These are phyloP conservation scores for Globicephala melas DNA, from an alignment of 2,113 vertebrate species.

Conservation along the genomic window DNA sequence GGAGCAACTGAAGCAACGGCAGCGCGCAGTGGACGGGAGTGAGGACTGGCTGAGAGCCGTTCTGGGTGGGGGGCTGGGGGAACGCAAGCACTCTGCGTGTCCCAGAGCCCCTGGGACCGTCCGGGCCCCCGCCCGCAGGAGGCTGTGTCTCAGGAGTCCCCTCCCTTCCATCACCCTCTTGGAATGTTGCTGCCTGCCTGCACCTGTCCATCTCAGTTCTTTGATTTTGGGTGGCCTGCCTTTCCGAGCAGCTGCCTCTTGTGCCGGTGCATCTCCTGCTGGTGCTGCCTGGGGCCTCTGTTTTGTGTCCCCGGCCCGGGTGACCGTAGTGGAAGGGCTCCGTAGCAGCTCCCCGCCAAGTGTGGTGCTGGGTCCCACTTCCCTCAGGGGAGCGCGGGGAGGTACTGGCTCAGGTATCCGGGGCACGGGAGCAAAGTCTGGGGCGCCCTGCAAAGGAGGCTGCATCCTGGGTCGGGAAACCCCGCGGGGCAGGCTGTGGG, in stretches of 20 bases:
- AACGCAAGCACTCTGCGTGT: not conserved
- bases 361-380: too few relatives aligned
- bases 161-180: rapidly evolving
- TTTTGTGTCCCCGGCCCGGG: rapidly evolving
- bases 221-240: not conserved
- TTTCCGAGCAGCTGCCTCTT: not conserved
- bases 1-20: not conserved
- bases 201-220: not conserved
- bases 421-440: not conserved
- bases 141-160: not conserved
- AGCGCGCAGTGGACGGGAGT: not conserved
- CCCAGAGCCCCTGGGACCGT: not conserved
- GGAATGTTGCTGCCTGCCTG: not conserved
- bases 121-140: not conserved
- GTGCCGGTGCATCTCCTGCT: rapidly evolving
- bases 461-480: rapidly evolving
- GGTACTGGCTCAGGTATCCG: not conserved
- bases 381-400: too few relatives aligned
- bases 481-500: rapidly evolving
- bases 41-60: not conserved
- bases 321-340: too few relatives aligned
- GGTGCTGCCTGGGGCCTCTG: rapidly evolving
- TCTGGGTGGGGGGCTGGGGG: not conserved
- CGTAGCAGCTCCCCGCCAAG: not conserved
- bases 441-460: not conserved